A percentile compares a stretch with the other conserved stretches of the same genome.
Evolutionary conservation across 2,797 vertebrate species (phyloP).

Genomic region (Ficedula albicollis): DNA sequence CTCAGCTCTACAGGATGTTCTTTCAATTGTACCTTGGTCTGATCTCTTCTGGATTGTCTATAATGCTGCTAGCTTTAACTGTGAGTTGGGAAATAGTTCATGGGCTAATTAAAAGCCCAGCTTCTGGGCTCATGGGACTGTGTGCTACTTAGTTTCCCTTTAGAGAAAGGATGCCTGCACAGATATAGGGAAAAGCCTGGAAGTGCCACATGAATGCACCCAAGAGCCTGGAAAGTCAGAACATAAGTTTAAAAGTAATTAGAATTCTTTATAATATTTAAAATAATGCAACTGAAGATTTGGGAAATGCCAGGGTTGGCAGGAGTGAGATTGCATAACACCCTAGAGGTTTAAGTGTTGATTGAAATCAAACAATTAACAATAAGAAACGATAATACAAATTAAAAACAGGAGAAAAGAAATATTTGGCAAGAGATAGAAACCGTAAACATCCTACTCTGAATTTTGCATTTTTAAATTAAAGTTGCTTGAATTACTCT

Average conservation of each 20-base stretch:
- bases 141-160: background rate
- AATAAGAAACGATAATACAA: background rate
- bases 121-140: background rate
- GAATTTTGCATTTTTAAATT: background rate
- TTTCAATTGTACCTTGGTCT: background rate
- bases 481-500: background rate
- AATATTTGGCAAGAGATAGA: background rate
- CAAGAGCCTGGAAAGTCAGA: background rate
- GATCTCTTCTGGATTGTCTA: background rate
- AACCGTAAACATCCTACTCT: background rate
- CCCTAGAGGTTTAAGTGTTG: background rate
- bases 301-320: background rate
- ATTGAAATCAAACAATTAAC: constrained; percentile 11
- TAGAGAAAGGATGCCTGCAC: background rate
- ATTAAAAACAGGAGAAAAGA: background rate
- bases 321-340: background rate
- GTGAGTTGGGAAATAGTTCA: background rate
- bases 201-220: background rate
- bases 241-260: background rate
- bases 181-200: background rate
- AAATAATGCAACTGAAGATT: background rate
- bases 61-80: background rate
- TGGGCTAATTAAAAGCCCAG: background rate
- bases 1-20: background rate
- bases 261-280: background rate